A percentile compares a stretch with the other conserved stretches of the same genome.
These are phyloP conservation scores for Tenualosa thibaudeaui DNA, from an alignment of 2,797 vertebrate genomes.

Conservation along the genomic window DNA sequence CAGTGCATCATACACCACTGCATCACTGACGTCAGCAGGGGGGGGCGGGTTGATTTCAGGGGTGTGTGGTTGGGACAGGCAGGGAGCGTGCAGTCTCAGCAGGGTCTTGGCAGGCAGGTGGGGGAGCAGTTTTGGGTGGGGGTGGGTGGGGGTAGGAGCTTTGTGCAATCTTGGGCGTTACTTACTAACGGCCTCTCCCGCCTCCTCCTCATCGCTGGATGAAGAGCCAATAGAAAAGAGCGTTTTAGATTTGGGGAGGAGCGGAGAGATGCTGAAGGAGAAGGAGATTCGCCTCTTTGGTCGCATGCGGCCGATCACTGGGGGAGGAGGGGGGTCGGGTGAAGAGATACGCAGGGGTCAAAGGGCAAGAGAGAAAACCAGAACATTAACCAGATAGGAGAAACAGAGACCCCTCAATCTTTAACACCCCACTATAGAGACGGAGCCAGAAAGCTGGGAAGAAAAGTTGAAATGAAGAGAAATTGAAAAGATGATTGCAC, in stretches of 20 bases:
- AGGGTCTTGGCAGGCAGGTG: background rate
- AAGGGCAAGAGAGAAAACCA: constrained; percentile 21
- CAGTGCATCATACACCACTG: background rate
- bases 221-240: constrained; percentile 87
- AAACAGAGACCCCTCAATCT: background rate
- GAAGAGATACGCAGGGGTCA: background rate
- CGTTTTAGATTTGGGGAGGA: constrained; percentile 88
- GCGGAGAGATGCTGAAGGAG: constrained; percentile 85
- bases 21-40: background rate
- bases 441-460: no score
- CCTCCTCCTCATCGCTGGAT: constrained; percentile 84
- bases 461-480: no score
- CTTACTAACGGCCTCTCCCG: constrained; percentile 84
- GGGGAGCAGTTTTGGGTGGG: constrained; percentile 3
- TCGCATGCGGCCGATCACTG: constrained; percentile 72
- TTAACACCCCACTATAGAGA: no score
- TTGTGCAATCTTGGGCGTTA: constrained; percentile 57
- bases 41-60: background rate
- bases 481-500: background rate
- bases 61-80: background rate
- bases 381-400: background rate
- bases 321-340: background rate
- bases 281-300: constrained; percentile 82
- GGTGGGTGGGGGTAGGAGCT: background rate
- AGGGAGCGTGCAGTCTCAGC: constrained; percentile 8